Evolutionary conservation across 1,140 invertebrate species (phyloP), one percentile per base, ranked within the genome.

Genomic region (Drosophila ohnishii): DNA sequence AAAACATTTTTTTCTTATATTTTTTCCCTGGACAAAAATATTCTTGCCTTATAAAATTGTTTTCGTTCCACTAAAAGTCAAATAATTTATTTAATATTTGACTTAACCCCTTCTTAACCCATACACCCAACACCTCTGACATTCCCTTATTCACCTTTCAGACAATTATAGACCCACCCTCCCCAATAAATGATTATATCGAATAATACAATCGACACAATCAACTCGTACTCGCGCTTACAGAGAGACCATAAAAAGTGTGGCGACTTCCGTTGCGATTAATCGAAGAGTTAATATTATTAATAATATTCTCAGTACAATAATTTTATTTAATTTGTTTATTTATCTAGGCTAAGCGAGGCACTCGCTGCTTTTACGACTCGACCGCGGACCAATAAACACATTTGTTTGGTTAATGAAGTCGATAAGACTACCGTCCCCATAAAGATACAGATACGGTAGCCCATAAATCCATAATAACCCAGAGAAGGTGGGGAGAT

Each of bases 311-410:
- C 78, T 80, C 82, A 83, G 76, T 67, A 82, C 83, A 69, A 87
- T 86, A 80, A 87, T 88, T 88, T 88, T 78, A 78, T 88, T 87
- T 87, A 87, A 87, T 87, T 88, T 87, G 83, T 87, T 87, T 88
- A 88, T 87, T 88, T 87, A 87, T 87, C 84, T 77, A 69, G 66
- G 66, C 63, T 69, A 80, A 78, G 72, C 71, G 51, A 55, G 34
- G 53, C 32, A 44, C 56, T 71, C 66, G 66, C 66, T 40, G 44
- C 35, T 57, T 60, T 75, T 64, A 71, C 42, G 58, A 48, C 63
- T 57, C 25, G 22, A 47, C 30, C 50, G 5, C 44, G 34, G 28
- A 37, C 44, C 84, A 86, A 86, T 86, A 86, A 87, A 86, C 79
- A 87, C 75, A 86, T 87, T 86, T 86, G 83, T 88, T 86, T 87